Base-by-base conservation (phyloP, 2,113 vertebrate species). In the Platycercus adscitus region DNA sequence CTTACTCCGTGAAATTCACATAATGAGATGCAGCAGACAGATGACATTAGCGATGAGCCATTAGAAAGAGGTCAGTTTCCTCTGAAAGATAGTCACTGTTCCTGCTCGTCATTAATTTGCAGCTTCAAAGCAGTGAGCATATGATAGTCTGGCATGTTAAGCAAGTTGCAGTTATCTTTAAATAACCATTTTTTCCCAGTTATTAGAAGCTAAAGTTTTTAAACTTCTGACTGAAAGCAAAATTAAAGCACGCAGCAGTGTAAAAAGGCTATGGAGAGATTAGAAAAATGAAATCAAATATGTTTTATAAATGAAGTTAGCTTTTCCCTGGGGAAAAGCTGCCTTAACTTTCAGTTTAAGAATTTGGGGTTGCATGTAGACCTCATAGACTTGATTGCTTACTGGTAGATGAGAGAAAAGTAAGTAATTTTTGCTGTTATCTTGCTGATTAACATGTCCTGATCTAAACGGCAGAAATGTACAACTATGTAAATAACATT, bases 1-100 rank as follows among this genome's bases (percentile, higher is more conserved):
- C 97, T 94, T 98, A 98, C 98, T 98, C 98, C 98, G 98, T 99
- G 98, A 98, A 98, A 99, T 99, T 98, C 98, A 97, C 98, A 98
- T 99, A 99, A 99, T 99, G 99, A 99, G 99, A 99, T 99, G 98
- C 98, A 98, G 98, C 98, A 99, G 98, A 99, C 98, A 99, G 98
- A 99, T 99, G 98, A 99, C 99, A 99, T 98, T 98, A 99, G 98
- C 98, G 96, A 98, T 98, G 98, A 98, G 98, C 98, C 98, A 99
- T 99, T 99, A 99, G 98, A 99, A 99, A 98, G 99, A 98, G 99
- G 99, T 99, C 99, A 99, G 99, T 99, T 99, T 98, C 97, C 97
- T 98, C 97, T 98, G 98, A 98, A 98, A 99, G 98, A 99, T 98
- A 98, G 98, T 98, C 98, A 98, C 98, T 99, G 99, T 99, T 99